These are phyloP conservation scores for Anomalospiza imberbis DNA, from an alignment of 2,797 vertebrate genomes.

Conservation along the genomic window DNA sequence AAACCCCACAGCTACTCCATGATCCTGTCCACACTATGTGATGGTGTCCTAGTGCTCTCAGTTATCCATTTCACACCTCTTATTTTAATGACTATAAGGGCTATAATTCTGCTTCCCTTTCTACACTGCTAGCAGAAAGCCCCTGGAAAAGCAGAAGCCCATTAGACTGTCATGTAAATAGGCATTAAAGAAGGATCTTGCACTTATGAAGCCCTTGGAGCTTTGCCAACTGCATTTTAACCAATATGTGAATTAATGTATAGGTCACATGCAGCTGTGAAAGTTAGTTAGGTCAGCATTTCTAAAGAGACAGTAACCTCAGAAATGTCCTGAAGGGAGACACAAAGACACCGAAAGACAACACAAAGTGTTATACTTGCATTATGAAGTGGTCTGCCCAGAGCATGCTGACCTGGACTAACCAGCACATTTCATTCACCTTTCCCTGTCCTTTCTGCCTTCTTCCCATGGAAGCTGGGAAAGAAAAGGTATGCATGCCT, in stretches of 20 bases:
- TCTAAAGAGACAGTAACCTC: not conserved
- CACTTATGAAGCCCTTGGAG: not conserved
- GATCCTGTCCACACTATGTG: not conserved
- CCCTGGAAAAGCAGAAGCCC: not conserved
- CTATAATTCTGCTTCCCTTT: not conserved
- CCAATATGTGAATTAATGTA: not conserved
- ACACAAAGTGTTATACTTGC: not conserved
- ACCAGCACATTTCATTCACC: not conserved
- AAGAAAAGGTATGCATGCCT: not conserved
- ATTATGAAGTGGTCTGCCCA: not conserved
- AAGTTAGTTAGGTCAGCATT: not conserved
- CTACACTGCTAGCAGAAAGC: not conserved
- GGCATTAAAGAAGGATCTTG: not conserved
- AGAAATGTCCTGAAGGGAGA: not conserved
- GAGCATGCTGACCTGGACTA: not conserved
- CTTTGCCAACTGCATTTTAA: not conserved
- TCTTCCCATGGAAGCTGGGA: not conserved
- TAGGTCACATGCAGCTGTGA: not conserved
- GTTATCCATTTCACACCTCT: not conserved
- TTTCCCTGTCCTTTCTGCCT: not conserved
- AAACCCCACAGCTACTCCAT: not conserved
- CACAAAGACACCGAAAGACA: not conserved
- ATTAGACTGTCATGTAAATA: not conserved
- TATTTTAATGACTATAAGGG: not conserved
- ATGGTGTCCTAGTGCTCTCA: not conserved